Conservation (phyloP, 1,140 invertebrate genomes). For the Anadara kagoshimensis region DNA sequence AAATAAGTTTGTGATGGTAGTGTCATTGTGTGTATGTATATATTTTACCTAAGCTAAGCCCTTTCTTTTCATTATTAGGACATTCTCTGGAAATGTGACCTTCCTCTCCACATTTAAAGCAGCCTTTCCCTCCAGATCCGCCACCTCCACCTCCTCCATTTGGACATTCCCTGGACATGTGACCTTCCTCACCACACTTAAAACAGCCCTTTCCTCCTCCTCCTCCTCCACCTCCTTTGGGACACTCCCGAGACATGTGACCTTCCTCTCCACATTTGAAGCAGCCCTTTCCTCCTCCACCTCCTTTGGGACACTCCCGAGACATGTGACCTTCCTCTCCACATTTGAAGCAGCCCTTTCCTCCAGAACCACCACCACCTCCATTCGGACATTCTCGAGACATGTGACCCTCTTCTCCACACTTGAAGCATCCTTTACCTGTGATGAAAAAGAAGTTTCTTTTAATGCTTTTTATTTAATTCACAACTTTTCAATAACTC, state of each 20-base stretch:
- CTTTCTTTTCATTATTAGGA: slow-evolving; percentile 59
- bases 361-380: slow-evolving; percentile 42
- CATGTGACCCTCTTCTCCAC: slow-evolving; percentile 63
- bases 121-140: slow-evolving; percentile 30
- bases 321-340: slow-evolving; percentile 59
- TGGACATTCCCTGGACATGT: slow-evolving; percentile 48
- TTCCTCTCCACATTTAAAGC: slow-evolving; percentile 60
- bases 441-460: not conserved
- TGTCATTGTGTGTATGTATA: too few species aligned
- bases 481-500: too few species aligned
- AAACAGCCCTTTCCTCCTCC: slow-evolving; percentile 41
- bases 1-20: too few species aligned
- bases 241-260: slow-evolving; percentile 61
- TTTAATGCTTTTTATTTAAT: not conserved
- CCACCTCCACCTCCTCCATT: not conserved
- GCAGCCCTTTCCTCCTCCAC: slow-evolving; percentile 41
- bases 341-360: slow-evolving; percentile 55
- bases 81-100: slow-evolving; percentile 61
- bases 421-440: slow-evolving; percentile 49
- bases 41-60: slow-evolving; percentile 24
- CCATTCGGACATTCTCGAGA: not conserved
- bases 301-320: slow-evolving; percentile 58
- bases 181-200: slow-evolving; percentile 66
- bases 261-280: slow-evolving; percentile 61
- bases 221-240: slow-evolving; percentile 41